Base-by-base conservation (phyloP, 2,888 invertebrate genomes). In the Diarsia mendica region DNA sequence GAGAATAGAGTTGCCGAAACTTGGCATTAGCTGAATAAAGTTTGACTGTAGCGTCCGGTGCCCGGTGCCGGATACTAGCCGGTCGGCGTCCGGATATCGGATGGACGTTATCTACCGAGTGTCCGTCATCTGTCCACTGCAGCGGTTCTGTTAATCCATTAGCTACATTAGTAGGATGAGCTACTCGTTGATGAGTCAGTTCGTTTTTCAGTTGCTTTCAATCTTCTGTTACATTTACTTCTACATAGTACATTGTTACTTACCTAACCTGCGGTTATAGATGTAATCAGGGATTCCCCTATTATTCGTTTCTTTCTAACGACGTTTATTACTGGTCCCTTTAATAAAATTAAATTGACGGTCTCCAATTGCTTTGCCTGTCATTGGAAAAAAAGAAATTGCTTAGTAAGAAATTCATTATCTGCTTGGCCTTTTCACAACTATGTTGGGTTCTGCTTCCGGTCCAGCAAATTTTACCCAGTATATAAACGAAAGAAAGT, bases 61-160 rank as follows among this genome's bases (percentile, higher is more conserved):
- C 67, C 86, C 87, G 88, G 89, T 33, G 65, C 65, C 84, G 86
- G 88, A 85, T 85, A 79, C 76, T 51, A 60, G 72, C 80, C 88
- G 88, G 90, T 84, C 85, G 79, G 77, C 65, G 80, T 55, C 85
- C 90, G 91, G 90, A 87, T 89, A 89, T 89, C 90, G 88, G 87
- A 79, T 77, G 79, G 85, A 79, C 85, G 86, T 82, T 90, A 91
- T 91, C 91, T 85, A 64, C 83, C 73, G 82, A 72, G 85, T 70
- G 89, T 85, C 88, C 80, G 79, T 88, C 87, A 84, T 72, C 76
- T 82, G 83, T 85, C 82, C 78, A 61, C 72, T 80, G 74, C 85
- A 86, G 80, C 58, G 69, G 72, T 80, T 79, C 63, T 67, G 67
- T 78, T 80, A 86, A 86, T 84, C 87, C 79, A 85, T 85, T 83